Evolutionary conservation across 2,113 vertebrate species (phyloP).

Genomic region (Synodontis membranacea): DNA sequence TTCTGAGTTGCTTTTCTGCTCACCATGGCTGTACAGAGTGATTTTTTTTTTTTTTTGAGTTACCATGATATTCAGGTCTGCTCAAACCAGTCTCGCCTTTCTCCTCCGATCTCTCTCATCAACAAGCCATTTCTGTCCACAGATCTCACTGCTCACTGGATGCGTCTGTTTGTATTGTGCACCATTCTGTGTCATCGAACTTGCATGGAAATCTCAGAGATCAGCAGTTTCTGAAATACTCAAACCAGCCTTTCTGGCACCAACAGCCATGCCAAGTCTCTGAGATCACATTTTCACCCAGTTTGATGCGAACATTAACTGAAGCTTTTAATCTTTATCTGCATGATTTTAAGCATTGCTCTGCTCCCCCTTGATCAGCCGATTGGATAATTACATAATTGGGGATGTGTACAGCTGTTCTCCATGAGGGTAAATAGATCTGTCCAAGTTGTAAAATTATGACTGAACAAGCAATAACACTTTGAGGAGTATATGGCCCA

Average conservation of each 20-base stretch:
- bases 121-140: background rate
- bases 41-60: background rate
- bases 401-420: background rate
- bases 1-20: background rate
- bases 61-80: background rate
- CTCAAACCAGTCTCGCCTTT: background rate
- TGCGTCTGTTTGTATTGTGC: background rate
- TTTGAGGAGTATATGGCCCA: background rate
- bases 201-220: constrained; percentile 19
- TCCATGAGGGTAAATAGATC: background rate
- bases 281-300: constrained; percentile 2
- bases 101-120: background rate
- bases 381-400: background rate
- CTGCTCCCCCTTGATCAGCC: background rate
- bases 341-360: background rate
- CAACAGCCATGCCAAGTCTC: background rate
- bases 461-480: background rate
- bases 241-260: background rate
- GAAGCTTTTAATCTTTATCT: background rate
- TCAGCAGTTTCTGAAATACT: constrained; percentile 10
- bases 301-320: background rate
- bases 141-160: background rate
- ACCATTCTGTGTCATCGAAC: background rate
- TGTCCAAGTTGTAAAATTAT: background rate
- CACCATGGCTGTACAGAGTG: background rate